Percentiles rank a stretch among this genome's conserved stretches.
Conservation (phyloP, 2,888 invertebrate species). For the Pyrgus malvae region DNA sequence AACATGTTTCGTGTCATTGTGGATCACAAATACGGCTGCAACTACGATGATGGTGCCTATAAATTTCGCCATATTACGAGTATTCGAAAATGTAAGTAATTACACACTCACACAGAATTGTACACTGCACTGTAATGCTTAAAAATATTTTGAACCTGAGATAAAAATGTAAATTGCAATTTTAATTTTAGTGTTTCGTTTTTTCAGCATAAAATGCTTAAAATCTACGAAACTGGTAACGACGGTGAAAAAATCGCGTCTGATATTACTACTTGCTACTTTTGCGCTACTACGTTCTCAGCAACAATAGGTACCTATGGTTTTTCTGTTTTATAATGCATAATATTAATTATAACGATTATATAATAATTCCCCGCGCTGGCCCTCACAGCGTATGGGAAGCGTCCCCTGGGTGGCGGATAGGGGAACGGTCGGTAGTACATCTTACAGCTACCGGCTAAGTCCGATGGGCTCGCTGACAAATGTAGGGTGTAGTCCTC, state of each 20-base stretch:
- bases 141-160: too few relatives aligned
- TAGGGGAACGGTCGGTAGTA: too few relatives aligned
- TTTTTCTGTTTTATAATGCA: too few relatives aligned
- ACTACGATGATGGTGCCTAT: constrained; percentile 95
- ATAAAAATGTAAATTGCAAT: too few relatives aligned
- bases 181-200: too few relatives aligned
- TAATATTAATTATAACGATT: too few relatives aligned
- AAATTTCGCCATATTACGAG: constrained; percentile 88
- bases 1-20: constrained; percentile 93
- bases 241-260: constrained; percentile 75
- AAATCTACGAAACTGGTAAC: constrained; percentile 65
- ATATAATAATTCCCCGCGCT: too few relatives aligned
- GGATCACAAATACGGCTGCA: constrained; percentile 94
- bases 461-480: too few relatives aligned
- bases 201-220: constrained; percentile 80
- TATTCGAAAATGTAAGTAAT: constrained; percentile 85
- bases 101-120: neutral
- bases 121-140: too few relatives aligned
- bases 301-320: constrained; percentile 86
- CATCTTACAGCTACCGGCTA: too few relatives aligned
- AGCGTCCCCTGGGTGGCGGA: too few relatives aligned
- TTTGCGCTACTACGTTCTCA: constrained; percentile 87
- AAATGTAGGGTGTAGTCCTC: neutral
- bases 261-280: constrained; percentile 86
- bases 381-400: too few relatives aligned